Percentiles rank a stretch among this genome's conserved stretches.
These are phyloP conservation scores for Drosophila meridiana DNA, from an alignment of 2,888 invertebrate genomes.

Conservation along the genomic window DNA sequence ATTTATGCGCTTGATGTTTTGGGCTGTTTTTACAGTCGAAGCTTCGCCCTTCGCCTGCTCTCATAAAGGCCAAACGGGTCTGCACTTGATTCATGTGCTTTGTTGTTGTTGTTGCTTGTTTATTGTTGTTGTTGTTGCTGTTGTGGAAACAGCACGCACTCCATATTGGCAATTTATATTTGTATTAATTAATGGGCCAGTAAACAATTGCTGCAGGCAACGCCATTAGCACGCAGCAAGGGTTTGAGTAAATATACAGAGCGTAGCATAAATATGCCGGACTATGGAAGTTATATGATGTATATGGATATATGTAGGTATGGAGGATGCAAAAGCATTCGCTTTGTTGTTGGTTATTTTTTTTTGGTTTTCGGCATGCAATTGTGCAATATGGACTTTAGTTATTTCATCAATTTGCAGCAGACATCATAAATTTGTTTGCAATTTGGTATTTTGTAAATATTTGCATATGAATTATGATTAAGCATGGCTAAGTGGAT, in stretches of 20 bases:
- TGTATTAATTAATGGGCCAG: conserved; percentile 82
- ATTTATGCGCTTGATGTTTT: conserved; percentile 73
- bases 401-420: conserved; percentile 58
- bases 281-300: conserved; percentile 1
- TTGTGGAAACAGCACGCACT: conserved; percentile 72
- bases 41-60: conserved; percentile 5
- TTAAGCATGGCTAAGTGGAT: conserved; percentile 5
- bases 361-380: conserved; percentile 28
- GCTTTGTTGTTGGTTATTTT: not conserved
- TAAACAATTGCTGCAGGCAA: conserved; percentile 79
- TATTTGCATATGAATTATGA: conserved; percentile 45
- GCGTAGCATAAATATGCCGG: not conserved
- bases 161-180: conserved; percentile 82
- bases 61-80: conserved; percentile 46
- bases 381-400: conserved; percentile 56
- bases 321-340: conserved; percentile 18
- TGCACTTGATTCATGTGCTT: conserved; percentile 71
- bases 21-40: conserved; percentile 52
- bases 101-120: conserved; percentile 32
- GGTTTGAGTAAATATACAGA: conserved; percentile 38
- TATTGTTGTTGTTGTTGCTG: conserved; percentile 43
- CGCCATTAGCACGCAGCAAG: conserved; percentile 72
- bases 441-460: conserved; percentile 30
- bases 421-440: conserved; percentile 62
- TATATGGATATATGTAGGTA: not conserved